These are phyloP conservation scores for Ridgeia piscesae DNA, from an alignment of 1,140 invertebrate species.

Conservation along the genomic window DNA sequence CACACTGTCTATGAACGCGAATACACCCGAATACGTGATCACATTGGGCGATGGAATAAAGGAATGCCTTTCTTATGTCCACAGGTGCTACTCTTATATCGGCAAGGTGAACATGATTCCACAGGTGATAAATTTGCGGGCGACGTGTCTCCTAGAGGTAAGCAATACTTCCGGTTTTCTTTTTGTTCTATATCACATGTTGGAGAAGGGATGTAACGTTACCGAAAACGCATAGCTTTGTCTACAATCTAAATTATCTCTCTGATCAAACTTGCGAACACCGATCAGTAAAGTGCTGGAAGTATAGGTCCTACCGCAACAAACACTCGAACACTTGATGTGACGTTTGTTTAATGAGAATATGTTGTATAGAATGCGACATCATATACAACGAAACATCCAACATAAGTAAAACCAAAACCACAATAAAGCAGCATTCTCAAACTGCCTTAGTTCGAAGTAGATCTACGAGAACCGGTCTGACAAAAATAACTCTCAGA, in stretches of 20 bases:
- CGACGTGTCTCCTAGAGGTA: neutral
- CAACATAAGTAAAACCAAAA: neutral
- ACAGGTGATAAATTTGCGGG: neutral
- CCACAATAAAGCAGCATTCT: neutral
- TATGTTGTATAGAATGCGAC: neutral
- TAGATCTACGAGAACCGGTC: neutral
- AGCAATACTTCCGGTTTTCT: neutral
- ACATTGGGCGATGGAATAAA: neutral
- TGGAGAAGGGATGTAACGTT: no score
- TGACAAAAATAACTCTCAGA: neutral
- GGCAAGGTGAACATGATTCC: neutral
- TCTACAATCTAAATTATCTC: neutral
- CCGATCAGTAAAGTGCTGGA: neutral
- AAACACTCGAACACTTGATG: neutral
- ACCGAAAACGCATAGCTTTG: neutral
- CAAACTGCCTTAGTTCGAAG: neutral
- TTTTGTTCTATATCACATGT: neutral
- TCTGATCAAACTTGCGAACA: neutral
- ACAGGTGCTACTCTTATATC: constrained; percentile 1
- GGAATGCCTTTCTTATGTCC: neutral
- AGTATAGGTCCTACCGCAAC: neutral
- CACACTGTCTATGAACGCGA: neutral
- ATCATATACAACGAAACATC: neutral
- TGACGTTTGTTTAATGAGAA: neutral
- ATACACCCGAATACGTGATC: neutral